Evolutionary conservation across 1,140 invertebrate genomes (phyloP).

Genomic region (Lethrus apterus): DNA sequence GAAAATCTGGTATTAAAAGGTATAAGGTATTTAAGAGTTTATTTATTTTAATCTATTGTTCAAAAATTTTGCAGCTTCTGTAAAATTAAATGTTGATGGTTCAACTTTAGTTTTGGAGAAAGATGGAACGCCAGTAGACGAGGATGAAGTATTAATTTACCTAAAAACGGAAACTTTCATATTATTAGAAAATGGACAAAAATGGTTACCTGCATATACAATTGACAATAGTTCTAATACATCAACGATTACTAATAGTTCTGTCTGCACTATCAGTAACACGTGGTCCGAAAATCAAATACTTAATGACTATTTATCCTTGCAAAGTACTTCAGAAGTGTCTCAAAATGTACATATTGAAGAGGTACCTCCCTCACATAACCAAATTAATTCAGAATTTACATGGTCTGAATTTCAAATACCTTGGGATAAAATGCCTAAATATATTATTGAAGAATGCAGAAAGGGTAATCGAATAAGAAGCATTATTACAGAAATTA

Average conservation of each 20-base stretch:
- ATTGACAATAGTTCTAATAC: not conserved
- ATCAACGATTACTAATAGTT: not conserved
- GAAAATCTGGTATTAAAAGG: not conserved
- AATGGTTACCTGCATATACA: not conserved
- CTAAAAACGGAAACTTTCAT: conserved; percentile 1
- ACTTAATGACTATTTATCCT: not conserved
- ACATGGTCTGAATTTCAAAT: conserved; percentile 4
- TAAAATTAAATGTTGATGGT: not conserved
- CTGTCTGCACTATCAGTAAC: not conserved
- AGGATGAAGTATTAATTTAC: not conserved
- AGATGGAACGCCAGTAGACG: not conserved
- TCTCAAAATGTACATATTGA: not conserved
- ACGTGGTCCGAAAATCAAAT: not conserved
- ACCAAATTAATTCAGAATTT: not conserved
- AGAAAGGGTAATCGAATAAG: not conserved
- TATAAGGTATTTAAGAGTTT: not conserved
- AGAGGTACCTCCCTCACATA: not conserved
- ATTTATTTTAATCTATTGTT: not conserved
- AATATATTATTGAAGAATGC: not conserved
- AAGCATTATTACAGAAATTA: conserved; percentile 11
- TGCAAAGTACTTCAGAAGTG: not conserved
- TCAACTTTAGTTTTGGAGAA: not conserved
- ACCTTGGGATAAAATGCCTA: conserved; percentile 4
- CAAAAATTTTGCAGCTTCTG: not conserved
- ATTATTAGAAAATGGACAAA: not conserved